A percentile compares a stretch with the other conserved stretches of the same genome.
Conservation (phyloP, 64 coral and sea anemone species). For the Montipora sp. region DNA sequence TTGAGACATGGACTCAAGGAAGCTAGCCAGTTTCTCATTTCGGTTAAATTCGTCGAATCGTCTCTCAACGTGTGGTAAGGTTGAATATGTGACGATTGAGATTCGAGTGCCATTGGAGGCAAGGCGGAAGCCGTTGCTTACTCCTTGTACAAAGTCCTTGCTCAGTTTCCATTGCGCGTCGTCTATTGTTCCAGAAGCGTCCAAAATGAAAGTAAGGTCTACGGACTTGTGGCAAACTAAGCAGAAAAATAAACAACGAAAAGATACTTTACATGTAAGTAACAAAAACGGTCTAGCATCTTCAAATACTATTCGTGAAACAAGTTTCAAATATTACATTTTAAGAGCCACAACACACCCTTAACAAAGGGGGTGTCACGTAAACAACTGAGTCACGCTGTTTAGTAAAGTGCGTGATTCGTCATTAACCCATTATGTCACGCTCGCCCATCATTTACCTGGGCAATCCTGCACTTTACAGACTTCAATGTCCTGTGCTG, state of each 20-base stretch:
- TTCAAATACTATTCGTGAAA: too few species aligned
- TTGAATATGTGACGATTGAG: conserved; percentile 79
- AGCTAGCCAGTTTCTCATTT: conserved; percentile 49
- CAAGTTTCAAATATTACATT: too few species aligned
- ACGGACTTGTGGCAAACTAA: conserved; percentile 82
- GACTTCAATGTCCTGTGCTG: conserved; percentile 77
- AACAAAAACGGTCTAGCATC: too few species aligned
- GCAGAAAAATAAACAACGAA: not conserved
- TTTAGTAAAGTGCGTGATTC: too few species aligned
- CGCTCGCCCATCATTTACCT: conserved; percentile 36
- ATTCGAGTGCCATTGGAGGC: conserved; percentile 76
- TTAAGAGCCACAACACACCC: too few species aligned
- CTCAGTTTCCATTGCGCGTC: conserved; percentile 92
- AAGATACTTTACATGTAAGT: not conserved
- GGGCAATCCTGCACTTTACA: conserved; percentile 93
- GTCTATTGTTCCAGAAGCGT: conserved; percentile 87
- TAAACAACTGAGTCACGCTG: not conserved
- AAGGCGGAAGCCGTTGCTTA: conserved; percentile 79
- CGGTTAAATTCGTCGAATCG: conserved; percentile 83
- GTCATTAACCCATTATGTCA: not conserved
- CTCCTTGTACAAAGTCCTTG: conserved; percentile 91
- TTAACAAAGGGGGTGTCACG: not conserved
- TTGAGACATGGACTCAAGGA: conserved; percentile 83
- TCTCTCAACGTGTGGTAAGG: conserved; percentile 74
- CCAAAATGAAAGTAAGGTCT: conserved; percentile 92